These are phyloP conservation scores for Pemphigus obesinymphae DNA, from an alignment of 1,140 invertebrate genomes.

Conservation along the genomic window DNA sequence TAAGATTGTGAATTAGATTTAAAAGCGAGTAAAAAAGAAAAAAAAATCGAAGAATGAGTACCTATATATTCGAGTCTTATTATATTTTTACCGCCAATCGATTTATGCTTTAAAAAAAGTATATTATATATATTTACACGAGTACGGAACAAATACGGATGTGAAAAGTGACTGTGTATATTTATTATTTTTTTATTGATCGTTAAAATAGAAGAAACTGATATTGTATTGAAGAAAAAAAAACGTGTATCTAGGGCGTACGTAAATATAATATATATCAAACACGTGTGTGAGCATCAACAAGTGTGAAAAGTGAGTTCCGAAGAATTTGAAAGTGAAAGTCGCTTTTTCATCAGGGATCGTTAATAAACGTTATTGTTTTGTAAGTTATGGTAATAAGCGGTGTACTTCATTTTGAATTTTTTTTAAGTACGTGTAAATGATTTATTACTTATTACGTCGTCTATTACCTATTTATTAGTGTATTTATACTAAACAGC, in stretches of 20 bases:
- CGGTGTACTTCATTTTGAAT: not conserved
- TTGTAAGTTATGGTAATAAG: not conserved
- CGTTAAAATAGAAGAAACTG: not conserved
- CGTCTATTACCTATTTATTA: too few species aligned
- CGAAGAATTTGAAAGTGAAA: not conserved
- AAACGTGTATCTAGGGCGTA: not conserved
- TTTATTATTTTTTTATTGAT: not conserved
- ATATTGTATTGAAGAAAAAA: not conserved
- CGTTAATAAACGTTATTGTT: not conserved
- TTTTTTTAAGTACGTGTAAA: too few species aligned
- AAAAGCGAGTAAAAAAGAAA: too few species aligned
- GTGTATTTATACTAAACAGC: too few species aligned
- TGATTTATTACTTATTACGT: too few species aligned
- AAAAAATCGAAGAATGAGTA: not conserved
- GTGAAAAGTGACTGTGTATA: not conserved
- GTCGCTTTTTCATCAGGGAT: not conserved
- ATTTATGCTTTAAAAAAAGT: not conserved
- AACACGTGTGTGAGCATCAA: not conserved
- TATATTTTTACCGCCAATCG: not conserved
- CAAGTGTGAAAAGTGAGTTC: constrained; percentile 1
- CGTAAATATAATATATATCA: not conserved
- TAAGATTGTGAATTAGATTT: not conserved
- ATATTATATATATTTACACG: not conserved
- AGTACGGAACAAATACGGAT: not conserved
- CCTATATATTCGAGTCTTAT: not conserved